Conservation (phyloP, 1,140 invertebrate genomes). For the Heliothis virescens region DNA sequence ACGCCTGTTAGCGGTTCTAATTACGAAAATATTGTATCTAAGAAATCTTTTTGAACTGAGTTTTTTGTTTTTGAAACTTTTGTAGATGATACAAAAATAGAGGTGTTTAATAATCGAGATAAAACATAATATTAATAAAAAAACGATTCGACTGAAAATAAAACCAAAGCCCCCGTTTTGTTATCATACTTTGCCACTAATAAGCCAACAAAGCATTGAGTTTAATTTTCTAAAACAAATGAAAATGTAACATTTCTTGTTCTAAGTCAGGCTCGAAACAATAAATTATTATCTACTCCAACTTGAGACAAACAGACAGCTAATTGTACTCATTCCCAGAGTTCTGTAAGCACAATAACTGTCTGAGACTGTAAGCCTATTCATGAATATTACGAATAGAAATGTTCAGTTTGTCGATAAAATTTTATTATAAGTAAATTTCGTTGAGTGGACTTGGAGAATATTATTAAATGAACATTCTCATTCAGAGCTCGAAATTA, state of each 20-base stretch:
- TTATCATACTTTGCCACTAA: too few relatives aligned
- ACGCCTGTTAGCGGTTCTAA: slow-evolving; percentile 60
- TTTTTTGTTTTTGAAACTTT: background rate
- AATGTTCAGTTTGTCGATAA: background rate
- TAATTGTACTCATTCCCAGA: slow-evolving; percentile 31
- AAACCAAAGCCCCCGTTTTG: too few relatives aligned
- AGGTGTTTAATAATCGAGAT: too few relatives aligned
- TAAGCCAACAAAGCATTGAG: too few relatives aligned
- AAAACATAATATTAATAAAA: too few relatives aligned
- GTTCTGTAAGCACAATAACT: slow-evolving; percentile 22
- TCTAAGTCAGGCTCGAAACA: background rate
- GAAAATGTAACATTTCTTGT: slow-evolving; percentile 3
- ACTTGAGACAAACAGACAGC: slow-evolving; percentile 36
- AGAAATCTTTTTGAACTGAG: background rate
- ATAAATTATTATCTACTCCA: slow-evolving; percentile 48
- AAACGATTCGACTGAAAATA: too few relatives aligned
- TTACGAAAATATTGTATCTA: slow-evolving; percentile 71
- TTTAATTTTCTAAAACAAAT: background rate
- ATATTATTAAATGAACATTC: background rate
- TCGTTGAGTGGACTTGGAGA: background rate
- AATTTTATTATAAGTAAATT: background rate
- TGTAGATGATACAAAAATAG: background rate
- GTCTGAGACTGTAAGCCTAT: slow-evolving; percentile 16
- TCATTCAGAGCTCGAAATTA: background rate
- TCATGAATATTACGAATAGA: background rate